Percentiles rank a stretch among this genome's conserved stretches.
Evolutionary conservation across 2,888 invertebrate genomes (phyloP).

Genomic region (Spilosoma lubricipeda): DNA sequence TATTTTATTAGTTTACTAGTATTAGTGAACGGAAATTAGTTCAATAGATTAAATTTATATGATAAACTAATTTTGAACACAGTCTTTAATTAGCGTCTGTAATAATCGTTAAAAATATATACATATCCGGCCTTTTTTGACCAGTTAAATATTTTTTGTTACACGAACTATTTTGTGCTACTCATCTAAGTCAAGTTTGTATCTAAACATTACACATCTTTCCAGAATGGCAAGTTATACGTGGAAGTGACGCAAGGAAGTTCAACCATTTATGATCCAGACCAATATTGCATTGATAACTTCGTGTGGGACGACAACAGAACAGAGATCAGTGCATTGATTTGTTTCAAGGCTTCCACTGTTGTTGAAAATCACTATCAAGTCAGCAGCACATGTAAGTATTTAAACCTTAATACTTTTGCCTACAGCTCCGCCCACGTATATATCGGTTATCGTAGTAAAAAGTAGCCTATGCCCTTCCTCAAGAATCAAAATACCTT

Average conservation of each 20-base stretch:
- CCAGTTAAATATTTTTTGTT: not conserved
- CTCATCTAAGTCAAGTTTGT: not conserved
- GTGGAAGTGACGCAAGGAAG: conserved; percentile 57
- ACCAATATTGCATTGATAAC: conserved; percentile 78
- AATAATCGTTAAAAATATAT: not conserved
- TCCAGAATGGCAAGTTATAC: conserved; percentile 73
- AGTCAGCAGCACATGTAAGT: conserved; percentile 71
- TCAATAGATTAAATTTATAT: not conserved
- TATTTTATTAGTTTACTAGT: too few species aligned
- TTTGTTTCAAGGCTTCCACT: conserved; percentile 61
- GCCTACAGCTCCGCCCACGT: too few species aligned
- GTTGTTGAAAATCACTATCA: conserved; percentile 52
- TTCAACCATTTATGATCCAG: conserved; percentile 57
- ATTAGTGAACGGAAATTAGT: too few species aligned
- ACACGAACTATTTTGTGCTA: not conserved
- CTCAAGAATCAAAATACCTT: too few species aligned
- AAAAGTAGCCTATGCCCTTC: too few species aligned
- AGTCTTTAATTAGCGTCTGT: not conserved
- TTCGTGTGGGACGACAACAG: conserved; percentile 58
- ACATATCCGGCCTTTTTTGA: not conserved
- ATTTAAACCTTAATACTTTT: not conserved
- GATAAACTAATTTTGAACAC: not conserved
- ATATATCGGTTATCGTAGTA: too few species aligned
- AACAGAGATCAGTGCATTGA: conserved; percentile 66
- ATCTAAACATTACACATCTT: not conserved